Percentiles rank a stretch among this genome's conserved stretches.
phyloP scores from a whole-genome alignment of 2,888 invertebrate genomes.

The Papilio elwesi region DNA sequence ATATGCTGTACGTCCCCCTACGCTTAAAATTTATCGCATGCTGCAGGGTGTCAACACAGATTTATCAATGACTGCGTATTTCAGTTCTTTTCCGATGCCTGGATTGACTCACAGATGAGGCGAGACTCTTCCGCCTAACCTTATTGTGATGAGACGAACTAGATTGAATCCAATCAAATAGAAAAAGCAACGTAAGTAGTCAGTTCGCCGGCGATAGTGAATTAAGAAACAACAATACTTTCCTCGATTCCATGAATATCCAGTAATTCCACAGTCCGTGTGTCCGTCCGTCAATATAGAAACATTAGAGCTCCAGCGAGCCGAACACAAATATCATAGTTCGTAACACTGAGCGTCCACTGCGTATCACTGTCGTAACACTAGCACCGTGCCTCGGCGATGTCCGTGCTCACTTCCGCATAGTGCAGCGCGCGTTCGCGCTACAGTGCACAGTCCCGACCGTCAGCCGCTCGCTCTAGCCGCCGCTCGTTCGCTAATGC shows the following conservation, averaged over 20 bases:
- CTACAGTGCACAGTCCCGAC: constrained; percentile 56
- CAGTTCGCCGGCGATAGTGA: constrained; percentile 13
- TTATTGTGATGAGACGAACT: constrained; percentile 29
- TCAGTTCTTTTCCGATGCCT: constrained; percentile 57
- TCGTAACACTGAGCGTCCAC: constrained; percentile 76
- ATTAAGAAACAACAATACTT: constrained; percentile 68
- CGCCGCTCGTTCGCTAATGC: constrained; percentile 78
- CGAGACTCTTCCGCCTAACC: constrained; percentile 51
- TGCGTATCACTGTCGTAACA: constrained; percentile 71
- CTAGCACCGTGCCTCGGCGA: constrained; percentile 61
- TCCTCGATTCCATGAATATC: constrained; percentile 78
- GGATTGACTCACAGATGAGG: constrained; percentile 65
- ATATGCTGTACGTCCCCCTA: constrained; percentile 59
- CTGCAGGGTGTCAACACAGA: constrained; percentile 73
- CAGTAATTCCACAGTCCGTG: constrained; percentile 75
- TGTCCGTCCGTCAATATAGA: constrained; percentile 67
- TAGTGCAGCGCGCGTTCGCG: constrained; percentile 74
- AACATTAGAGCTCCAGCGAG: constrained; percentile 73
- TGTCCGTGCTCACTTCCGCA: constrained; percentile 80
- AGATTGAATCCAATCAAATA: constrained; percentile 1
- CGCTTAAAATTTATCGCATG: constrained; percentile 73
- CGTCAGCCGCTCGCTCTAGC: constrained; percentile 70
- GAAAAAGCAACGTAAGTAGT: neutral
- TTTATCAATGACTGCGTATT: constrained; percentile 75
- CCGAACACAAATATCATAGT: constrained; percentile 79